Conservation (phyloP, 1,140 invertebrate genomes). For the Radopholus similis region DNA sequence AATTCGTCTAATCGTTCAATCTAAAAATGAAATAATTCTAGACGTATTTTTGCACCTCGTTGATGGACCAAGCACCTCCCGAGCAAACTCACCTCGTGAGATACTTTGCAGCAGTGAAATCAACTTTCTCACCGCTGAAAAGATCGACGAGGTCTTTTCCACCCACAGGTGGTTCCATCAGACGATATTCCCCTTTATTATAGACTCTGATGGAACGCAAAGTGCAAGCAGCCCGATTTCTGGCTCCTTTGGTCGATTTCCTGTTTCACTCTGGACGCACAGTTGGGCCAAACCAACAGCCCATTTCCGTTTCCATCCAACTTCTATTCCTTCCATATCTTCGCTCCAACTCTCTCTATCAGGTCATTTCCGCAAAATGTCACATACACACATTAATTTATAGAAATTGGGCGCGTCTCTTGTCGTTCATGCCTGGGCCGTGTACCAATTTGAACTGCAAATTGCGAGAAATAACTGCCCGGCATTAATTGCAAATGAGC, state of each 20-base stretch:
- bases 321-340: constrained; percentile 46
- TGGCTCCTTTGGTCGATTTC: constrained; percentile 30
- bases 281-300: constrained; percentile 16
- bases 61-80: constrained; percentile 23
- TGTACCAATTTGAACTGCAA: neutral
- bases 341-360: constrained; percentile 36
- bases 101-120: constrained; percentile 44
- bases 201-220: constrained; percentile 39
- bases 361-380: constrained; percentile 7
- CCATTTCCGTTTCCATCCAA: constrained; percentile 30
- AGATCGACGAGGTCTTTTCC: constrained; percentile 4
- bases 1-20: too few species aligned
- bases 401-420: constrained; percentile 38
- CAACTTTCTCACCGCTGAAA: constrained; percentile 25
- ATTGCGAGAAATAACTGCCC: neutral
- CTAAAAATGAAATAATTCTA: constrained; percentile 29
- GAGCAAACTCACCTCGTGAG: constrained; percentile 16
- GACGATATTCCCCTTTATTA: too few species aligned
- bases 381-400: neutral
- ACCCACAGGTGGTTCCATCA: too few species aligned
- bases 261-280: neutral
- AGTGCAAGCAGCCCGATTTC: constrained; percentile 38
- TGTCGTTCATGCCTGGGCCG: constrained; percentile 35
- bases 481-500: neutral
- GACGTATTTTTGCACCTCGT: constrained; percentile 42